Evolutionary conservation across 2,888 invertebrate genomes (phyloP), one percentile per base, ranked within the genome.

Genomic region (Dyspetes luteomarginatus): DNA sequence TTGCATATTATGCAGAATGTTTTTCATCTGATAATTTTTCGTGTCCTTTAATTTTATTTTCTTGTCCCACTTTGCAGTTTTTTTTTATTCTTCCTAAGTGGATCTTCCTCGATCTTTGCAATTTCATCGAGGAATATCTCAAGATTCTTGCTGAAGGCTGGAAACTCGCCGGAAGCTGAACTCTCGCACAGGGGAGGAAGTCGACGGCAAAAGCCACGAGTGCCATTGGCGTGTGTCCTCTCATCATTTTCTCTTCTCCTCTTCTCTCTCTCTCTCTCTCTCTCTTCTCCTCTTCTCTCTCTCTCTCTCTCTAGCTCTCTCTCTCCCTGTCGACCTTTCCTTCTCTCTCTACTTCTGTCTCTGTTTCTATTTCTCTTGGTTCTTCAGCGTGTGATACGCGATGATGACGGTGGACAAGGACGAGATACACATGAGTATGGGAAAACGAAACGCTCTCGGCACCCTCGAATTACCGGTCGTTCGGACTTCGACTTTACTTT

Each of bases 401-500:
- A 58, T 30, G 43, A 58, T 56, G 48, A 65, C 56, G 43, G 41
- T 55, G 72, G 50, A 48, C 30, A 17, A 24, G 4, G 36, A 45
- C 43, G 28, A 4, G 19, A n/a, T 24, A 74, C 24, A 67, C 67
- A 52, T 36, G 15, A 36, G 55, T 56, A 65, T 74, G 74, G 56
- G 56, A 43, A 67, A 58, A 65, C 74, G 74, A 65, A 65, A 45
- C 45, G 65, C 56, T 65, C 56, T 48, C 64, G 30, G 65, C 56
- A 48, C 74, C 74, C 48, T 56, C 74, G 74, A 74, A 74, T 74
- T 74, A 74, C 74, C 74, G 74, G 74, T 67, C 56, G 65, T 58
- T 58, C 74, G 74, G 56, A 28, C 56, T 65, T 65, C 65, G 56
- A 65, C 56, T 75, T 43, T 28, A 15, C 55, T 50, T 43, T 41